Evolutionary conservation across 2,888 invertebrate species (phyloP), one percentile per base, ranked within the genome.

Genomic region (Chirona hameri): DNA sequence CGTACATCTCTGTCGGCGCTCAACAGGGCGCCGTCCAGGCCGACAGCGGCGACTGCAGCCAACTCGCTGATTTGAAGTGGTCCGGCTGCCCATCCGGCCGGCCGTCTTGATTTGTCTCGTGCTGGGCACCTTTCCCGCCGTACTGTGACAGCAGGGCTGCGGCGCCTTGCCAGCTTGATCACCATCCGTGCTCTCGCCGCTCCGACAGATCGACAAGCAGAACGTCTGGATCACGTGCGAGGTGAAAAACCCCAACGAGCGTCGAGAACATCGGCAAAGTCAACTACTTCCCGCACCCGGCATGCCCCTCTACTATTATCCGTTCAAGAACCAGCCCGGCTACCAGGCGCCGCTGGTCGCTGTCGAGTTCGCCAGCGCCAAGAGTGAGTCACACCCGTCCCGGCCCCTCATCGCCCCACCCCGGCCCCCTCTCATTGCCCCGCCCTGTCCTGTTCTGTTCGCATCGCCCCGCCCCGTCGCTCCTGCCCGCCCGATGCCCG

Each of bases 161-260:
- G 21, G 21, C 24, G 15, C 21, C n/a, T 1, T 4, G 24, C 7
- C 24, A 9, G 60, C 9, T 2, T 9, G 24, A 60, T 60, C 9
- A 60, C 60, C 24, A 60, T 18, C 60, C 9, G 69, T 69, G 65
- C 31, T 79, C 48, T 9, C 31, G 39, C 31, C 12, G 52, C 48
- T n/a, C n/a, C 69, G 46, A 3, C 79, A 80, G 79, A 52, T 80
- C 48, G 52, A 48, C 27, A 27, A 80, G 84, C 91, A 93, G 88
- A 93, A 93, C 82, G 93, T 97, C 85, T 97, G 96, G 93, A 93
- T 98, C 83, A 93, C 95, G 69, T 98, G 98, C 88, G 94, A 95
- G 89, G 98, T 98, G 82, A 97, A 98, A 90, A 96, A 95, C 89
- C 94, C 95, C 7, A 93, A 95, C 82, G 98, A 98, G n/a, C 89